Conservation (phyloP, 2,888 invertebrate genomes). For the Tiliacea citrago region DNA sequence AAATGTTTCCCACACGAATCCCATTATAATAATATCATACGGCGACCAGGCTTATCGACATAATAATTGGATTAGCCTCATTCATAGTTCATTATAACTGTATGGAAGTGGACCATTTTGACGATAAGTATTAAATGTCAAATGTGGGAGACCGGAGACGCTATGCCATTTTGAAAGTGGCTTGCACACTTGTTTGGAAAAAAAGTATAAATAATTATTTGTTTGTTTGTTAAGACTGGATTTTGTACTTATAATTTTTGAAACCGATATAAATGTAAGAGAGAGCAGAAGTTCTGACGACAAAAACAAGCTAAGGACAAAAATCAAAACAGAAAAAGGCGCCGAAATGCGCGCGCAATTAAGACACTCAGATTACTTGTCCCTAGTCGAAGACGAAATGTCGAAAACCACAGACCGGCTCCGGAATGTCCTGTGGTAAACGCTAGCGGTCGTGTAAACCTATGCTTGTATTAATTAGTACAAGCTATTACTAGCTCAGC, state of each 20-base stretch:
- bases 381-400: neutral
- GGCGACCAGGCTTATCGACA: constrained; percentile 42
- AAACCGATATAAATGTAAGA: neutral
- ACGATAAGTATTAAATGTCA: constrained; percentile 58
- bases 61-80: constrained; percentile 59
- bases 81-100: constrained; percentile 59
- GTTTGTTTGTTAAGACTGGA: neutral
- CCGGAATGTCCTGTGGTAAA: constrained; percentile 28
- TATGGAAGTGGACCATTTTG: constrained; percentile 40
- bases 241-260: neutral
- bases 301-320: neutral
- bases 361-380: neutral
- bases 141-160: constrained; percentile 25
- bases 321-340: too few species aligned
- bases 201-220: neutral
- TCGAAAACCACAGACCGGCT: constrained; percentile 23
- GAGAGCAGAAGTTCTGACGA: neutral
- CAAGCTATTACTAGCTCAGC: constrained; percentile 24
- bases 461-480: constrained; percentile 34
- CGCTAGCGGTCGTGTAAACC: constrained; percentile 22
- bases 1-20: constrained; percentile 43
- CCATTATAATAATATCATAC: constrained; percentile 26
- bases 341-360: neutral
- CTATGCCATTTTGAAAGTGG: constrained; percentile 36
- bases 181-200: constrained; percentile 6